phyloP scores from a whole-genome alignment of 2,113 vertebrate species.

The Corythaeola cristata region DNA sequence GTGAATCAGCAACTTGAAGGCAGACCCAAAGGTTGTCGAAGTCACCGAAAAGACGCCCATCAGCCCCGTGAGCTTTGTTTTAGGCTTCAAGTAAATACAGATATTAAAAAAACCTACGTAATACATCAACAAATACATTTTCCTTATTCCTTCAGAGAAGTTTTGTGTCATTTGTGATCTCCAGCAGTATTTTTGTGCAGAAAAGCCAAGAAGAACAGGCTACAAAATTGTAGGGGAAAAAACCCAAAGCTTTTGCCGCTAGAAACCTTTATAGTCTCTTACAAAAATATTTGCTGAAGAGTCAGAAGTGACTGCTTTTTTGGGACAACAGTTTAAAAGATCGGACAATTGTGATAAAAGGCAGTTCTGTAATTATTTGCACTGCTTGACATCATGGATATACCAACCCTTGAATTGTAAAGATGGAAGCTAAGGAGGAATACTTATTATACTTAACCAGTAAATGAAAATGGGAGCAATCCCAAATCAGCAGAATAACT shows the following conservation, averaged over 20 bases:
- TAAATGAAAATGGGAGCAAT: not conserved
- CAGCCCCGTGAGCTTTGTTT: not conserved
- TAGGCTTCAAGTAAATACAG: not conserved
- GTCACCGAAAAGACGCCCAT: not conserved
- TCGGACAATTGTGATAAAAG: not conserved
- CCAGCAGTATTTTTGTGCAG: not conserved
- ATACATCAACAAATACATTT: not conserved
- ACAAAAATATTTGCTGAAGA: not conserved
- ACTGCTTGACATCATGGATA: not conserved
- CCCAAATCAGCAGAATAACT: conserved; percentile 63
- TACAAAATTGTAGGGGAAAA: not conserved
- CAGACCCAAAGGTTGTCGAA: not conserved
- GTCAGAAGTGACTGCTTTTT: not conserved
- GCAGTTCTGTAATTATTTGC: not conserved
- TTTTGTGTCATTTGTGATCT: not conserved
- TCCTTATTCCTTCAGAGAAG: not conserved
- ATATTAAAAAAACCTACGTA: not conserved
- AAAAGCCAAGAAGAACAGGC: not conserved
- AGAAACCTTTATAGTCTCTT: not conserved
- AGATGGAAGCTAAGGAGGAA: not conserved
- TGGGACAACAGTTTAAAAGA: not conserved
- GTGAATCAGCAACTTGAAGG: conserved; percentile 1
- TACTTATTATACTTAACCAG: not conserved
- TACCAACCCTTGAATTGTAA: not conserved
- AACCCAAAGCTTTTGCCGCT: not conserved